Percentiles rank a stretch among this genome's conserved stretches.
Conservation (phyloP, 2,797 vertebrate genomes). For the Numenius phaeopus region DNA sequence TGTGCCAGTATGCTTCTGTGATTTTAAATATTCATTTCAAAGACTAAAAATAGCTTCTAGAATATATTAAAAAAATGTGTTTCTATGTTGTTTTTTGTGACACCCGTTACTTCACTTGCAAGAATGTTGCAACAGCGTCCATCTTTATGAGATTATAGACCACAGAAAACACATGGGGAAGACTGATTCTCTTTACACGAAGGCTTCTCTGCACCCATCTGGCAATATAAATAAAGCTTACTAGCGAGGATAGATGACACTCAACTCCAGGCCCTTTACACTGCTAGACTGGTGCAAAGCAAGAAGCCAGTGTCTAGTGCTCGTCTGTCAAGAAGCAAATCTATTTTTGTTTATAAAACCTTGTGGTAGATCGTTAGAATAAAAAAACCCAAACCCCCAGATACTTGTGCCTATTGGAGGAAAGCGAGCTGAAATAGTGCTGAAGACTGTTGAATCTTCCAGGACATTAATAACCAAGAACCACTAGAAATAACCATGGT, state of each 20-base stretch:
- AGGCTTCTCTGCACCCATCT: conserved; percentile 54
- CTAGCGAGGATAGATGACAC: conserved; percentile 17
- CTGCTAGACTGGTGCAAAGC: conserved; percentile 43
- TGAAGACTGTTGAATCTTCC: conserved; percentile 70
- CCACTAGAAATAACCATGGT: conserved; percentile 82
- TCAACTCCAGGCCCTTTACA: conserved; percentile 24
- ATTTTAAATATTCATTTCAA: conserved; percentile 47
- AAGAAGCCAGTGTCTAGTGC: neutral
- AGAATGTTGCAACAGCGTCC: conserved; percentile 42
- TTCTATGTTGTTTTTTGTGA: conserved; percentile 10
- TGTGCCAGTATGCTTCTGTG: conserved; percentile 5
- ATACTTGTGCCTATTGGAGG: conserved; percentile 40
- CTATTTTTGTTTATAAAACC: conserved; percentile 34
- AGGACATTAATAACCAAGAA: conserved; percentile 78
- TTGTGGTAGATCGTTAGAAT: conserved; percentile 1
- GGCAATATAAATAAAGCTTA: conserved; percentile 63
- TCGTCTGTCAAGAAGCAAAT: conserved; percentile 27
- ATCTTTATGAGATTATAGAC: conserved; percentile 54
- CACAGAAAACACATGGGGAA: conserved; percentile 37
- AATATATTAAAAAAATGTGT: conserved; percentile 64
- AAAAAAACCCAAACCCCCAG: neutral
- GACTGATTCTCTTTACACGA: conserved; percentile 18
- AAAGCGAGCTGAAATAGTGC: conserved; percentile 20
- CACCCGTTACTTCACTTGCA: conserved; percentile 40
- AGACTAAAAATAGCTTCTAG: conserved; percentile 57